Percentiles rank a stretch among this genome's conserved stretches.
Evolutionary conservation across 2,113 vertebrate genomes (phyloP).

Genomic region (Spilogale gracilis): DNA sequence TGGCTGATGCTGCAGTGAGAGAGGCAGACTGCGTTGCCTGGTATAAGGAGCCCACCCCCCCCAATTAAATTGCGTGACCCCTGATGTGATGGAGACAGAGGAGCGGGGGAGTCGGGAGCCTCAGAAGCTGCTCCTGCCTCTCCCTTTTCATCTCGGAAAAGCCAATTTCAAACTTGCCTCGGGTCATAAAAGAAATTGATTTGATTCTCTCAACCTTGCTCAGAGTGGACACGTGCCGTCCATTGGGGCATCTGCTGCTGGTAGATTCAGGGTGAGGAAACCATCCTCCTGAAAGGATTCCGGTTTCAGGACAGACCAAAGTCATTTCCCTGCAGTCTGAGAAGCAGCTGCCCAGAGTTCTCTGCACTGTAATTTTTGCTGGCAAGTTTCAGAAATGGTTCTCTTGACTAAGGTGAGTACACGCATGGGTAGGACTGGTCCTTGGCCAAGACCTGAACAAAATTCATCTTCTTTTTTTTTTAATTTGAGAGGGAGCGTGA

Average conservation of each 20-base stretch:
- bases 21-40: background rate
- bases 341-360: constrained; percentile 37
- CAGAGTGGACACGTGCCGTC: constrained; percentile 63
- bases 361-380: background rate
- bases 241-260: background rate
- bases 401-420: background rate
- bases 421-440: background rate
- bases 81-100: background rate
- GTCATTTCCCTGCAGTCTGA: background rate
- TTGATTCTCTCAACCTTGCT: constrained; percentile 76
- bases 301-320: background rate
- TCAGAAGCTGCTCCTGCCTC: background rate
- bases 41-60: background rate
- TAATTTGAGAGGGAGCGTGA: too few species aligned
- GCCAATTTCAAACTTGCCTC: constrained; percentile 79
- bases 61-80: constrained; percentile 52
- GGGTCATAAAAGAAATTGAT: constrained; percentile 78
- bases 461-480: background rate
- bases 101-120: background rate
- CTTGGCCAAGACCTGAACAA: background rate
- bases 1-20: rapidly evolving
- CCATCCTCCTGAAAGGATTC: constrained; percentile 41
- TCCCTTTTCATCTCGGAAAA: constrained; percentile 72
- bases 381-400: background rate
- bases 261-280: background rate